Base-by-base conservation (phyloP, 2,797 vertebrate species). In the Esox lucius region DNA sequence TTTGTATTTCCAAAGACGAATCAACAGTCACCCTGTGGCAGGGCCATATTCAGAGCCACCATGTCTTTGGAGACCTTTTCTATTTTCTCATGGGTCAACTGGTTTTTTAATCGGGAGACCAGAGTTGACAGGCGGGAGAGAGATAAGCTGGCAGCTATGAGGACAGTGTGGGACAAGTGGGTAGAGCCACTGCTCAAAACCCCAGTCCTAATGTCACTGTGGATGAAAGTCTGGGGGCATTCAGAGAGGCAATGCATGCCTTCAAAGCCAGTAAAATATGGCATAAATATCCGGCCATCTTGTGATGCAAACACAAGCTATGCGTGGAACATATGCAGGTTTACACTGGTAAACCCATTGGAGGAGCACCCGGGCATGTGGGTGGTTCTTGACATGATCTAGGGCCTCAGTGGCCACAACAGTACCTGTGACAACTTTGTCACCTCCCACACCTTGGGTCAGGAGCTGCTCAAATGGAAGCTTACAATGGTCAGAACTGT, bases 391-490 rank as follows among this genome's bases (percentile, higher is more conserved):
- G 28, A 31, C 28, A 31, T 31, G 28, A 31, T 39, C 7, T 4
- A 39, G 35, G 35, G 35, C 7, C 35, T 39, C 35, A 39, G 35
- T 7, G 35, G 35, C 35, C 35, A 3, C 35, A 8, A 39, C 35
- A 39, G 4, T 39, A 5, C 5, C 35, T 39, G 5, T 4, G 35
- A 39, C 35, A 39, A 39, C 35, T 5, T 39, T 39, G 28, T 39
- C 4, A 8, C 35, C 35, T 39, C 7, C 35, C 35, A 8, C 16
- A 15, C 64, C 3, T 19, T 78, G 71, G 66, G 65, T 17, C 66
- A 78, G 76, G 76, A 73, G 35, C 71, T 78, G 59, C 71, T 78
- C 33, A 72, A 78, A 59, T 59, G 51, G 69, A 72, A 78, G 62
- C 76, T 46, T 48, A 77, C 61, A n/a, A 68, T 74, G 65, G 64